phyloP scores from a whole-genome alignment of 2,888 invertebrate genomes.

The Chirona hameri region DNA sequence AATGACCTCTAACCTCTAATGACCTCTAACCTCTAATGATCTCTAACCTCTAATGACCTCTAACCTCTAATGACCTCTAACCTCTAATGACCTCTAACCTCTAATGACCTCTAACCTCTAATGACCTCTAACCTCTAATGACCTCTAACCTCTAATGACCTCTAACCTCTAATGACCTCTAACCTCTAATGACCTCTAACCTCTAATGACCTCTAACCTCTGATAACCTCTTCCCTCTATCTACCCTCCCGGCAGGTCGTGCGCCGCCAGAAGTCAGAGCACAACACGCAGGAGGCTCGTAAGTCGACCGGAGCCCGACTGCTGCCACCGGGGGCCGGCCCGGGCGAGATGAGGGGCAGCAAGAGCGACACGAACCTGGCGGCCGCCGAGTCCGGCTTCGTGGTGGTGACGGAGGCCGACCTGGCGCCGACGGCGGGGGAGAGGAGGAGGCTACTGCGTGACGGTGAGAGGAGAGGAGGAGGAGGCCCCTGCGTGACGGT shows the following conservation, averaged over 20 bases:
- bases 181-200: too few relatives aligned
- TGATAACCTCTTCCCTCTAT: not conserved
- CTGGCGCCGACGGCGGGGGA: not conserved
- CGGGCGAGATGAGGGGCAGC: conserved; percentile 50
- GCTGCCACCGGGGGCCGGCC: not conserved
- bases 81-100: too few relatives aligned
- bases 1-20: too few relatives aligned
- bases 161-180: too few relatives aligned
- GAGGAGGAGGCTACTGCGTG: conserved; percentile 45
- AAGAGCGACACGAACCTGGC: conserved; percentile 44
- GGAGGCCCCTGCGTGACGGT: conserved; percentile 57
- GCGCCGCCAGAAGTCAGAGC: not conserved
- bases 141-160: too few relatives aligned
- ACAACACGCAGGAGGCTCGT: not conserved
- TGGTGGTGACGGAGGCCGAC: not conserved
- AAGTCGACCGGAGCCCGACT: not conserved
- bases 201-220: too few relatives aligned
- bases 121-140: too few relatives aligned
- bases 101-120: too few relatives aligned
- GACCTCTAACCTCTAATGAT: too few relatives aligned
- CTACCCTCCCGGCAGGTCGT: not conserved
- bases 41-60: too few relatives aligned
- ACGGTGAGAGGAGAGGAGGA: conserved; percentile 72
- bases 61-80: too few relatives aligned
- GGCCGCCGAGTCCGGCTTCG: conserved; percentile 49